Evolutionary conservation across 2,113 vertebrate genomes (phyloP).

Genomic region (Ranitomeya imitator): DNA sequence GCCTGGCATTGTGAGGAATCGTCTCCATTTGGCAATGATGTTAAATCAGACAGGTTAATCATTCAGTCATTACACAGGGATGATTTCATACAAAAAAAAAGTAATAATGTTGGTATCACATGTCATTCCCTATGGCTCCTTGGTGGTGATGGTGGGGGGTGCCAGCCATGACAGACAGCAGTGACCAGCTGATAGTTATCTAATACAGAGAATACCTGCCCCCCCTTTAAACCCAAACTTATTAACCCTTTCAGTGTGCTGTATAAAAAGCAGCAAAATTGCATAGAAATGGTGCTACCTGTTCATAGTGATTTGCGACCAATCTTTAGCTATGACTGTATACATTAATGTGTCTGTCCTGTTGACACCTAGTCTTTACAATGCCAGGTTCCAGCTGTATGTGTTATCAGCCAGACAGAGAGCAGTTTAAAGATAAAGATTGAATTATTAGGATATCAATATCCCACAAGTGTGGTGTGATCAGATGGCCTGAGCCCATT

Average conservation of each 20-base stretch:
- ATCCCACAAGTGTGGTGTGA: slow-evolving; percentile 62
- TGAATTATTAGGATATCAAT: slow-evolving; percentile 51
- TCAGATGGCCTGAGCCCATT: slow-evolving; percentile 74
- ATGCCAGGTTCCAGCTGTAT: slow-evolving; percentile 48
- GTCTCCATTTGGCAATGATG: slow-evolving; percentile 16
- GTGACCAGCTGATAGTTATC: slow-evolving; percentile 20
- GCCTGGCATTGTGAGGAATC: not conserved
- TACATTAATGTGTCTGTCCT: slow-evolving; percentile 49
- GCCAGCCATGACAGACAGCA: slow-evolving; percentile 9
- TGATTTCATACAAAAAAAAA: slow-evolving; percentile 25
- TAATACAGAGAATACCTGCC: slow-evolving; percentile 7
- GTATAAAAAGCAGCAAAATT: slow-evolving; percentile 8
- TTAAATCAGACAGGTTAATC: slow-evolving; percentile 12
- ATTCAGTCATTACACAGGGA: slow-evolving; percentile 40
- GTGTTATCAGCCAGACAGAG: slow-evolving; percentile 47
- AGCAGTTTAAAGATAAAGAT: slow-evolving; percentile 31
- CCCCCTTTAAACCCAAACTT: not conserved
- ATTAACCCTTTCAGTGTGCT: slow-evolving; percentile 2
- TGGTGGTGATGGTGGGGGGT: not conserved
- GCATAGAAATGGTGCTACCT: not conserved
- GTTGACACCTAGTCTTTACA: slow-evolving; percentile 54
- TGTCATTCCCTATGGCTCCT: slow-evolving; percentile 16
- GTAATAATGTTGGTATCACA: slow-evolving; percentile 43
- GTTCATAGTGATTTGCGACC: slow-evolving; percentile 36
- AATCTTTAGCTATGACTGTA: slow-evolving; percentile 14